Base-by-base conservation (phyloP, 2,113 vertebrate species). In the Salvelinus alpinus region DNA sequence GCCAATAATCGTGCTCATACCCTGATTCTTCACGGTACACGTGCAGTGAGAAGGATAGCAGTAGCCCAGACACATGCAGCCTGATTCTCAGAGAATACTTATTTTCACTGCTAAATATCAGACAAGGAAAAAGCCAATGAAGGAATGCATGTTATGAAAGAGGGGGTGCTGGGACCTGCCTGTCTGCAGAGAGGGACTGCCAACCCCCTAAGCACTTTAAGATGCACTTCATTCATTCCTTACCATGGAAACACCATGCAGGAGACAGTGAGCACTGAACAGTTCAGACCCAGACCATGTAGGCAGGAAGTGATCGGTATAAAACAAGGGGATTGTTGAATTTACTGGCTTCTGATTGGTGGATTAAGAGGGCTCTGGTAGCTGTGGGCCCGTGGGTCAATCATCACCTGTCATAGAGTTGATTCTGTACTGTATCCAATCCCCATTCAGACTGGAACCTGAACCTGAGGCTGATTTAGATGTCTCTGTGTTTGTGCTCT, bases 41-140 rank as follows among this genome's bases (percentile, higher is more conserved):
- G 76, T 80, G 78, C 76, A 62, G 54, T 16, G 20, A 57, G 14
- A 69, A 81, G 3, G 16, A 73, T 51, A 83, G 47, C 24, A 65
- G 74, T 62, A 66, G 47, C 29, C 78, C 70, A 72, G 73, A 62
- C 82, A 82, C 75, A 72, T 82, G 82, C 74, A 44, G 13, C 18
- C 68, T 65, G 62, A 65, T 67, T 73, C 70, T 27, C 24, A 57
- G 60, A 20, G 22, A 1, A 22, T 24, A 24, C 51, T 13, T 62
- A n/a, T 70, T 27, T 13, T 29, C 64, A 8, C 68, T 27, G 78
- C 27, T 29, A 38, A 54, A 34, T 34, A 27, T 71, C 78, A 71
- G 9, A 34, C 22, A 22, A 24, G 59, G 66, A 48, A 54, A 66
- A 47, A 44, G 34, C n/a, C 27, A 74, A 76, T 13, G 54, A 18